phyloP scores from a whole-genome alignment of 2,113 vertebrate species.

The Hemibagrus wyckioides region DNA sequence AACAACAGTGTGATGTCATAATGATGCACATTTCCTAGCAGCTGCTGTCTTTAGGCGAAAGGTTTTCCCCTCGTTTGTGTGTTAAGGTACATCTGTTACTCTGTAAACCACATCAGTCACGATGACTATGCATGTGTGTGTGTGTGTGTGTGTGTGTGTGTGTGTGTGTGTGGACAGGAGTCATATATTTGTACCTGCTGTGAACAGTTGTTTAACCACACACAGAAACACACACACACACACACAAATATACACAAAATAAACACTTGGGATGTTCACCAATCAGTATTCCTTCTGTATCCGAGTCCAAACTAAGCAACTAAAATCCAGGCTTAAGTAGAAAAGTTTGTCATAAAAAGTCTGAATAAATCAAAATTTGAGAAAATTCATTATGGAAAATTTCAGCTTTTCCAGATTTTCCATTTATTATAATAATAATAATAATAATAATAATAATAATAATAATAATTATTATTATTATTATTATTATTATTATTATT shows the following conservation, averaged over 20 bases:
- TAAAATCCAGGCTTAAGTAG: background rate
- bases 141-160: conserved; percentile 5
- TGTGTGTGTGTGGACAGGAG: background rate
- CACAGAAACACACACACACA: too few species aligned
- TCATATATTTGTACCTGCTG: conserved; percentile 9
- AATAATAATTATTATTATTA: too few species aligned
- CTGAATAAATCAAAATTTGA: background rate
- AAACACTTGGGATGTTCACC: background rate
- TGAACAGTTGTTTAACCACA: conserved; percentile 12
- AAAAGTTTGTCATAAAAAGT: background rate
- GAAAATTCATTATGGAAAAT: background rate
- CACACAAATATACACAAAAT: too few species aligned
- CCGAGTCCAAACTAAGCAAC: background rate
- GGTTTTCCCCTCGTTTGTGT: background rate
- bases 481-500: too few species aligned
- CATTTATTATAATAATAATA: too few species aligned
- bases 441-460: too few species aligned
- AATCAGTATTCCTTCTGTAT: background rate
- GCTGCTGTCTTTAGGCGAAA: background rate
- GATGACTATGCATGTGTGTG: background rate
- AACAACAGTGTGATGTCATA: background rate
- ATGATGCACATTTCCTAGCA: background rate
- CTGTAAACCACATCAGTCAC: conserved; percentile 17
- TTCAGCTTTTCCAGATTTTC: background rate
- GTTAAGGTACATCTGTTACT: background rate